A percentile compares a stretch with the other conserved stretches of the same genome.
phyloP scores from a whole-genome alignment of 2,113 vertebrate genomes.

The Tenebrosternarchus preto region DNA sequence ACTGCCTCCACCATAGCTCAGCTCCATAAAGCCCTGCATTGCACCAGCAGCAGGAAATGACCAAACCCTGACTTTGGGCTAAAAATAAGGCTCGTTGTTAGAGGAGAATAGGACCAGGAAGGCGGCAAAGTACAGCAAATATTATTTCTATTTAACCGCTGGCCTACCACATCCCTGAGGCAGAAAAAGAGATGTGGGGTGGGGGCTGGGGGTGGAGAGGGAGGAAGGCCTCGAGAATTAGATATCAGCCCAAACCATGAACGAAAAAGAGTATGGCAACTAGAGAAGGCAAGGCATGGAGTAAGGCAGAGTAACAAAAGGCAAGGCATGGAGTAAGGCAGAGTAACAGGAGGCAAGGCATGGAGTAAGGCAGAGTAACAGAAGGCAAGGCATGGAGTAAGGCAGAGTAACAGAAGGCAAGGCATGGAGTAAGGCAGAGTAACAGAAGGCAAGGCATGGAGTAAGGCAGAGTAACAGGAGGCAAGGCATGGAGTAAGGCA shows the following conservation, averaged over 20 bases:
- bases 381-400: slow-evolving; percentile 20
- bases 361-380: no score
- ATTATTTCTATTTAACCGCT: slow-evolving; percentile 75
- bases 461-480: slow-evolving; percentile 17
- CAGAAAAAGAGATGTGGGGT: slow-evolving; percentile 55
- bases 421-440: slow-evolving; percentile 22
- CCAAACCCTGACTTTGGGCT: slow-evolving; percentile 67
- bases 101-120: slow-evolving; percentile 68
- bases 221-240: slow-evolving; percentile 33
- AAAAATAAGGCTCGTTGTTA: slow-evolving; percentile 76
- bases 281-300: slow-evolving; percentile 22
- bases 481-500: slow-evolving; percentile 19
- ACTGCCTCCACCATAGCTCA: slow-evolving; percentile 7
- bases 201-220: slow-evolving; percentile 51
- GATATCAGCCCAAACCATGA: slow-evolving; percentile 45
- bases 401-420: no score
- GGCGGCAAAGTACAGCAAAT: slow-evolving; percentile 71
- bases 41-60: slow-evolving; percentile 72
- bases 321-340: slow-evolving; percentile 19
- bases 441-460: no score
- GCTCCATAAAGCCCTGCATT: slow-evolving; percentile 32
- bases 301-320: slow-evolving; percentile 19
- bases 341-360: slow-evolving; percentile 16
- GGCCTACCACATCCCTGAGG: slow-evolving; percentile 53
- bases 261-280: slow-evolving; percentile 16